These are phyloP conservation scores for Trematomus loennbergii DNA, from an alignment of 2,113 vertebrate species.

Conservation along the genomic window DNA sequence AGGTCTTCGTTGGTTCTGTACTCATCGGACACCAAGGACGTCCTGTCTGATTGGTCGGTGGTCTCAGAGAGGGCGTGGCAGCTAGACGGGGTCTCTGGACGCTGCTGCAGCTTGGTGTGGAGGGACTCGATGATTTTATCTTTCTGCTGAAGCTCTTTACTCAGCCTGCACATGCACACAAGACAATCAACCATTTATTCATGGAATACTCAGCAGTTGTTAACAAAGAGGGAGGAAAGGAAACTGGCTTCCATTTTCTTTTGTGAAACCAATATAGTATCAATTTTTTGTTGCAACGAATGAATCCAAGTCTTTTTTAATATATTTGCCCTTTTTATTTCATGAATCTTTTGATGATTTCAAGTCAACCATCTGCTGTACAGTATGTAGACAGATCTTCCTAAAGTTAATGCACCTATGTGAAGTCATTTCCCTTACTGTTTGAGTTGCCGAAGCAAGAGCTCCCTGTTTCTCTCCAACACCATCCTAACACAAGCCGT, in stretches of 20 bases:
- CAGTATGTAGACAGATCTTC: neutral
- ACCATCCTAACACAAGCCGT: slow-evolving; percentile 43
- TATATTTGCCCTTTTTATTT: neutral
- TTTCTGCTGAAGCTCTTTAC: slow-evolving; percentile 91
- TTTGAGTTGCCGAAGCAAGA: slow-evolving; percentile 54
- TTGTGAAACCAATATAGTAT: neutral
- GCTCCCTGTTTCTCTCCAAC: slow-evolving; percentile 52
- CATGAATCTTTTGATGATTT: neutral
- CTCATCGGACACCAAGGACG: slow-evolving; percentile 88
- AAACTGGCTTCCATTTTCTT: too few species aligned
- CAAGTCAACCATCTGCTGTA: neutral
- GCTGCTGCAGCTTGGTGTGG: slow-evolving; percentile 89
- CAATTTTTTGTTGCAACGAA: neutral
- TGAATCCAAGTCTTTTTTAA: neutral
- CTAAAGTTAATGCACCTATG: neutral
- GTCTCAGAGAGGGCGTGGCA: slow-evolving; percentile 89
- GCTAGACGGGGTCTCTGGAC: slow-evolving; percentile 87
- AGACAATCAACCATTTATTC: neutral
- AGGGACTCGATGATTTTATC: slow-evolving; percentile 92
- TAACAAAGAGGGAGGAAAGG: neutral
- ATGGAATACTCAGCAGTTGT: too few species aligned
- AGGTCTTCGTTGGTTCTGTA: slow-evolving; percentile 87
- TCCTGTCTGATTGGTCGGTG: slow-evolving; percentile 88
- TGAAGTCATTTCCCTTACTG: slow-evolving; percentile 53
- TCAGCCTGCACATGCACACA: slow-evolving; percentile 82